These are phyloP conservation scores for Pristis pectinata DNA, from an alignment of 2,797 vertebrate genomes.

Conservation along the genomic window DNA sequence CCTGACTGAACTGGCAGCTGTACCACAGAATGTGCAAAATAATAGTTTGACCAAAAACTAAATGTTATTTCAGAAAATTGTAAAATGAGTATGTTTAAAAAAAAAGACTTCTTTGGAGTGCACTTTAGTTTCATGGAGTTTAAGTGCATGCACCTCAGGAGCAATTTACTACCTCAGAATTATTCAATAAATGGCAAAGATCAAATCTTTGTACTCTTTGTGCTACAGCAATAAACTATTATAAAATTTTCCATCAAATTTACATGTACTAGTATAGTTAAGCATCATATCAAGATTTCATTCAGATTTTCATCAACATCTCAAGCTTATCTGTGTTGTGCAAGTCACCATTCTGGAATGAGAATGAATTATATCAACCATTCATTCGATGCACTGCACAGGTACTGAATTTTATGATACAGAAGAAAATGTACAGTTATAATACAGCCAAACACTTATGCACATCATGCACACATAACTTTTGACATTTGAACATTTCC, in stretches of 20 bases:
- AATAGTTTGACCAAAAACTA: background rate
- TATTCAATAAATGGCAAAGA: background rate
- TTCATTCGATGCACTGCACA: background rate
- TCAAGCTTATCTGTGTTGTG: too few species aligned
- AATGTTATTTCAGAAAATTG: background rate
- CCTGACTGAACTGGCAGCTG: background rate
- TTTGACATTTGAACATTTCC: background rate
- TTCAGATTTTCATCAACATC: background rate
- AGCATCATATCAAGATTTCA: background rate
- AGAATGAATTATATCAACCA: background rate
- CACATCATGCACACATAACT: background rate
- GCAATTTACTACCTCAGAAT: background rate
- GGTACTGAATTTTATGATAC: background rate
- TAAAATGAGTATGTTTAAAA: background rate
- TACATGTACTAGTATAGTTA: background rate
- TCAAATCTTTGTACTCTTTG: background rate
- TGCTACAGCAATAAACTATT: background rate
- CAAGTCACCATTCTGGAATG: background rate
- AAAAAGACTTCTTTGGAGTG: background rate
- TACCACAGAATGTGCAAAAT: background rate
- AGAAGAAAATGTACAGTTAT: conserved; percentile 11
- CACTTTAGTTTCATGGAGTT: background rate
- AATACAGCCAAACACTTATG: background rate
- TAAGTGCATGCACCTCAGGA: background rate
- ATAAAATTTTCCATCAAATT: background rate